A percentile compares a stretch with the other conserved stretches of the same genome.
These are phyloP conservation scores for Sebastes miniatus DNA, from an alignment of 2,797 vertebrate species.

Conservation along the genomic window DNA sequence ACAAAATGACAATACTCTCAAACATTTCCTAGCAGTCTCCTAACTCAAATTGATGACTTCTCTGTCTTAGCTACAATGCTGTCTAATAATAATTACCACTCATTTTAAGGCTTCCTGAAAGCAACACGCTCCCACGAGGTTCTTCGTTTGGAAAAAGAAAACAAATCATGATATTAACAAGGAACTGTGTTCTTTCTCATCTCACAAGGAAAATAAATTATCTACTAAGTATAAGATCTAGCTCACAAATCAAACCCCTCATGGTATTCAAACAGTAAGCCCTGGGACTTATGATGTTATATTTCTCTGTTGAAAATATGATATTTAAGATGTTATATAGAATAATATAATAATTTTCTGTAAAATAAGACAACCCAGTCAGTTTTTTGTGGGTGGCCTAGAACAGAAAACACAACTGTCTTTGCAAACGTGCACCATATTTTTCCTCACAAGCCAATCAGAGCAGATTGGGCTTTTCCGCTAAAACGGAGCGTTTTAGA, in stretches of 20 bases:
- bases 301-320: background rate
- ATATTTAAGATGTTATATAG: background rate
- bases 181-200: background rate
- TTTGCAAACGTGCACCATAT: too few species aligned
- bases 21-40: background rate
- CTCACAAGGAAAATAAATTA: background rate
- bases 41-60: background rate
- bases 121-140: background rate
- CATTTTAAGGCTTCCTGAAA: constrained; percentile 13
- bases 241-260: background rate
- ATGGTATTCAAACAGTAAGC: background rate
- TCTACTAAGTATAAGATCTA: background rate
- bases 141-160: background rate
- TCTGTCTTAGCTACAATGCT: background rate
- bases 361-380: too few species aligned
- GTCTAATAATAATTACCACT: background rate
- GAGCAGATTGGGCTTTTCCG: too few species aligned
- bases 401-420: too few species aligned
- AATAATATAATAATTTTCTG: background rate
- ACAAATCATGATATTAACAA: background rate
- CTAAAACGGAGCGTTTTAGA: too few species aligned
- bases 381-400: too few species aligned
- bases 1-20: background rate
- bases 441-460: too few species aligned
- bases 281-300: background rate